A percentile compares a stretch with the other conserved stretches of the same genome.
Conservation (phyloP, 2,888 invertebrate species). For the Philereme transversata region DNA sequence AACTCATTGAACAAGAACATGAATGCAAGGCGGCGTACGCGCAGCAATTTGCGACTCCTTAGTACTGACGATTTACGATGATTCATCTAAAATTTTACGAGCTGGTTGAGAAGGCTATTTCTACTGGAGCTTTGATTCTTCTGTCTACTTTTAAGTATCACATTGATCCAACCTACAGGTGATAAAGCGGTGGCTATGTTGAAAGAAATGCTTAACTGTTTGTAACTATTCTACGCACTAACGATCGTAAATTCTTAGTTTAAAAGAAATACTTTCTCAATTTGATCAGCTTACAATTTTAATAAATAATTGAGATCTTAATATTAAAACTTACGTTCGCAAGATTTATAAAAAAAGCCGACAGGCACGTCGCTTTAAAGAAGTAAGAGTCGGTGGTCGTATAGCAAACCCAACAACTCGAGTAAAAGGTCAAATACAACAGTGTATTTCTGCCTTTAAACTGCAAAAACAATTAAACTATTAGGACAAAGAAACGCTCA, state of each 20-base stretch:
- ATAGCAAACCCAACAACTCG: background rate
- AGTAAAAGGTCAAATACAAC: constrained; percentile 9
- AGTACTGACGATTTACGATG: constrained; percentile 73
- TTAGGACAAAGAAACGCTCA: constrained; percentile 27
- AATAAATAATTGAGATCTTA: too few species aligned
- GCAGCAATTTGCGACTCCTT: constrained; percentile 69
- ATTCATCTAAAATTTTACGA: constrained; percentile 75
- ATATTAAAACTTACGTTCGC: too few species aligned
- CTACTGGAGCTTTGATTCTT: constrained; percentile 48
- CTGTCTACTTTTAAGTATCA: background rate
- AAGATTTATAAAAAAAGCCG: too few species aligned
- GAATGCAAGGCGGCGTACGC: constrained; percentile 69
- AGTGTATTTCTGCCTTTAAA: constrained; percentile 23
- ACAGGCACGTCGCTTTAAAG: too few species aligned
- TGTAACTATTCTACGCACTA: too few species aligned
- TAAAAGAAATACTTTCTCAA: too few species aligned
- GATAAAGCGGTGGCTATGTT: too few species aligned
- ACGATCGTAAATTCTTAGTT: too few species aligned
- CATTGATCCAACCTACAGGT: too few species aligned
- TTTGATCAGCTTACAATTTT: too few species aligned
- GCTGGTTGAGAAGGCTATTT: constrained; percentile 63
- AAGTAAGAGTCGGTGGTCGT: too few species aligned
- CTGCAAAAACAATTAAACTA: constrained; percentile 29
- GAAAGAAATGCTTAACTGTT: too few species aligned
- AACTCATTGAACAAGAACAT: constrained; percentile 56